These are phyloP conservation scores for Paramormyrops kingsleyae DNA, from an alignment of 2,113 vertebrate species.

Conservation along the genomic window DNA sequence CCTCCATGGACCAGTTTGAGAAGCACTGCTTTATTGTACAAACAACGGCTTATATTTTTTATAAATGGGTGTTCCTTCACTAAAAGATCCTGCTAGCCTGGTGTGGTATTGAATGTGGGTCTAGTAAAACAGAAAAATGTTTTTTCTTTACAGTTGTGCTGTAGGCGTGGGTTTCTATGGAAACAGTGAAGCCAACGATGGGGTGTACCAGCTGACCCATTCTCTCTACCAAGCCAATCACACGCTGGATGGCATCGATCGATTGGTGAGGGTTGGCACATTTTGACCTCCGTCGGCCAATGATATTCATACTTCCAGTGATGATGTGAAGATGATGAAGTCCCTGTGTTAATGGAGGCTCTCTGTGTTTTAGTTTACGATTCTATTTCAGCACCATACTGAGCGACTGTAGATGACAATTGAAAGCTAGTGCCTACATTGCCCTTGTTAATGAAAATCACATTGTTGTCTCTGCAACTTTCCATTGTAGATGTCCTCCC, in stretches of 20 bases:
- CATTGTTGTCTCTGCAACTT: not conserved
- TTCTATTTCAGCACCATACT: not conserved
- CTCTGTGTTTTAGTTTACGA: not conserved
- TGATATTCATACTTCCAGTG: not conserved
- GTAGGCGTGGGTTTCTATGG: constrained; percentile 94
- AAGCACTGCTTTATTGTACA: not conserved
- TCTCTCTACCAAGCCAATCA: constrained; percentile 86
- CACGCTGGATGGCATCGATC: constrained; percentile 74
- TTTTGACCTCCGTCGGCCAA: not conserved
- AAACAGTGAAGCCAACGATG: constrained; percentile 94
- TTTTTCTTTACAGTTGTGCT: constrained; percentile 64
- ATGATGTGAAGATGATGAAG: not conserved
- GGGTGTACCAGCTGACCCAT: constrained; percentile 86
- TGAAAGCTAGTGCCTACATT: not conserved
- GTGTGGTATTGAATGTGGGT: not conserved
- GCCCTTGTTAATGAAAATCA: not conserved
- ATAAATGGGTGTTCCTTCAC: not conserved
- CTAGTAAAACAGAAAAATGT: not conserved
- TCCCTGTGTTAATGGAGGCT: not conserved
- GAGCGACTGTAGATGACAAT: not conserved
- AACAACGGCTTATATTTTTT: no score
- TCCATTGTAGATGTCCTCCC: not conserved
- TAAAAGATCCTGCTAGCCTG: not conserved
- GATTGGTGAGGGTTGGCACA: constrained; percentile 67
- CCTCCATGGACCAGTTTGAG: not conserved